Evolutionary conservation across 2,797 vertebrate genomes (phyloP).

Genomic region (Pseudopleuronectes americanus): DNA sequence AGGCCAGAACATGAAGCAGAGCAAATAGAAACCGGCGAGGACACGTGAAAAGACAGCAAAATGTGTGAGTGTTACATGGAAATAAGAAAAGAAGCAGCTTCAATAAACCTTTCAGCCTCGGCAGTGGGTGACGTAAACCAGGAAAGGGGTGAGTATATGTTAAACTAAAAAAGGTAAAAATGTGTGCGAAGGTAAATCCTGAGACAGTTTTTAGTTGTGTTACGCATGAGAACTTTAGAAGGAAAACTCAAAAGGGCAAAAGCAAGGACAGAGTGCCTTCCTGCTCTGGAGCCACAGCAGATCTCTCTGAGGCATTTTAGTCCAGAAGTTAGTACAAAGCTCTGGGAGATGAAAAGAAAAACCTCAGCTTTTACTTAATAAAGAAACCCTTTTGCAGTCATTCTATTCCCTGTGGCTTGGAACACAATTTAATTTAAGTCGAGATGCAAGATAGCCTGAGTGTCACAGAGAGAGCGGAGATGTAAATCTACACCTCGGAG

Average conservation of each 20-base stretch:
- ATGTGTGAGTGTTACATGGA: not conserved
- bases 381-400: slow-evolving; percentile 6
- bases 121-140: not conserved
- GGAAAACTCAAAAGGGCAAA: slow-evolving; percentile 34
- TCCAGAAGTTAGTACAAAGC: slow-evolving; percentile 59
- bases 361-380: slow-evolving; percentile 25
- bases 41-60: not conserved
- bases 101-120: slow-evolving; percentile 3
- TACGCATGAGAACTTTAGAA: slow-evolving; percentile 35
- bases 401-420: slow-evolving; percentile 4
- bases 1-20: not conserved
- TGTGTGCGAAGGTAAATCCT: slow-evolving; percentile 14
- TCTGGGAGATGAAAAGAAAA: slow-evolving; percentile 20
- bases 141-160: slow-evolving; percentile 12
- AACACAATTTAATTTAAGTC: slow-evolving; percentile 17
- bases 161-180: slow-evolving; percentile 11
- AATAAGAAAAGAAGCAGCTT: not conserved
- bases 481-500: slow-evolving; percentile 14
- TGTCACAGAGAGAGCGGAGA: not conserved
- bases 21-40: slow-evolving; percentile 8
- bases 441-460: slow-evolving; percentile 14
- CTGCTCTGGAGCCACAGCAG: slow-evolving; percentile 24
- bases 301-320: slow-evolving; percentile 28
- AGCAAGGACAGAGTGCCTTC: slow-evolving; percentile 23
- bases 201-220: slow-evolving; percentile 8